phyloP scores from a whole-genome alignment of 2,888 invertebrate species.

The Rotaria magnacalcarata region DNA sequence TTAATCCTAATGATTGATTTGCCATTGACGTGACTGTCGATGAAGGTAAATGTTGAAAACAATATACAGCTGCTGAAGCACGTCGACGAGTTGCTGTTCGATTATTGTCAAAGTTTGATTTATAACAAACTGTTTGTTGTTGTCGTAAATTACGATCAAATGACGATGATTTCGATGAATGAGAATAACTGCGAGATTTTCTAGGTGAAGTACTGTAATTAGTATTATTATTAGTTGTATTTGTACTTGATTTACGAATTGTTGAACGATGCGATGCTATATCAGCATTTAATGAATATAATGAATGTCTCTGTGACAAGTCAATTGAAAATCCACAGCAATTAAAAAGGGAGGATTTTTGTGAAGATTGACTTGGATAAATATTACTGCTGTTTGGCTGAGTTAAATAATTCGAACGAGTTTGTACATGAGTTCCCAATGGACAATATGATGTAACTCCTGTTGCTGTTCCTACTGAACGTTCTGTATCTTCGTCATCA shows the following conservation, averaged over 20 bases:
- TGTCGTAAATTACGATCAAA: not conserved
- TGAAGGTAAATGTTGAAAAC: not conserved
- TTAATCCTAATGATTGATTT: not conserved
- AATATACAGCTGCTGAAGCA: not conserved
- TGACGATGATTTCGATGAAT: not conserved
- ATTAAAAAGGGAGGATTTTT: not conserved
- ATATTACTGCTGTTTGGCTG: too few species aligned
- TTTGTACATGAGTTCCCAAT: not conserved
- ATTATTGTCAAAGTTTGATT: not conserved
- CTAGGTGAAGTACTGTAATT: not conserved
- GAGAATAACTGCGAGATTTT: not conserved
- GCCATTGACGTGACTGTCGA: not conserved
- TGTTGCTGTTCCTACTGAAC: not conserved
- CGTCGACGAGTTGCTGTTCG: not conserved
- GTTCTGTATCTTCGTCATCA: slow-evolving; percentile 33
- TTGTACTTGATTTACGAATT: not conserved
- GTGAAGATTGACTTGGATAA: not conserved
- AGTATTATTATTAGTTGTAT: not conserved
- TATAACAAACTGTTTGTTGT: not conserved
- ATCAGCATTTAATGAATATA: not conserved
- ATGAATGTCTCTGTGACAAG: not conserved
- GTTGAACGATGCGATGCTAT: not conserved
- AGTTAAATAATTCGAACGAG: not conserved
- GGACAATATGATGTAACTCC: not conserved
- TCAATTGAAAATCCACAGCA: not conserved